A percentile compares a stretch with the other conserved stretches of the same genome.
Conservation (phyloP, 2,888 invertebrate genomes). For the Drosophila lutescens region DNA sequence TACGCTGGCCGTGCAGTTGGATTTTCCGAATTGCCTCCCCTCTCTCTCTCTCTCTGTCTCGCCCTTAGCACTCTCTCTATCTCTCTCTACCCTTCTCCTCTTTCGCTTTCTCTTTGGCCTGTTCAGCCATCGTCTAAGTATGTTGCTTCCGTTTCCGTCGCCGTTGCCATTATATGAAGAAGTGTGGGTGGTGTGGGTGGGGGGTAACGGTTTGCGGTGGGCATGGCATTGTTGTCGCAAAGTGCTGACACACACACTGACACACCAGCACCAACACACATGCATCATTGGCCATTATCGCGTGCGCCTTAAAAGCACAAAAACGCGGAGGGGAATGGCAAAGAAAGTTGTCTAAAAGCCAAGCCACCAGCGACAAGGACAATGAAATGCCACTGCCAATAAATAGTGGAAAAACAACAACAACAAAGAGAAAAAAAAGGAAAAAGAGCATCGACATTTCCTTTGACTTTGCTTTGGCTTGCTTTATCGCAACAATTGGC, state of each 20-base stretch:
- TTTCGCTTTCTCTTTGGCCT: not conserved
- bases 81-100: not conserved
- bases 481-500: conserved; percentile 76
- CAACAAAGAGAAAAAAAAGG: conserved; percentile 21
- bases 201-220: not conserved
- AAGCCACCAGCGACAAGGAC: conserved; percentile 64
- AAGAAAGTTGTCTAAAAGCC: conserved; percentile 76
- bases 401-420: conserved; percentile 69
- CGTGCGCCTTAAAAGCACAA: conserved; percentile 72
- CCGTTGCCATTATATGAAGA: conserved; percentile 60
- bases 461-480: conserved; percentile 57
- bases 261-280: conserved; percentile 18
- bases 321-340: conserved; percentile 12
- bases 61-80: not conserved
- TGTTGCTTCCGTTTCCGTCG: conserved; percentile 75
- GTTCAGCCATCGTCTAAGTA: conserved; percentile 61
- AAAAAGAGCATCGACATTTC: conserved; percentile 40
- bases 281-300: conserved; percentile 73
- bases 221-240: conserved; percentile 69
- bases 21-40: conserved; percentile 43
- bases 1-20: conserved; percentile 61
- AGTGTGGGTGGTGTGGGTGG: conserved; percentile 18
- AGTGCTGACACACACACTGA: conserved; percentile 50
- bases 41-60: not conserved
- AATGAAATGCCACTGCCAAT: conserved; percentile 74